Evolutionary conservation across 2,113 vertebrate species (phyloP), one percentile per base, ranked within the genome.

Genomic region (Turdus rufiventris): DNA sequence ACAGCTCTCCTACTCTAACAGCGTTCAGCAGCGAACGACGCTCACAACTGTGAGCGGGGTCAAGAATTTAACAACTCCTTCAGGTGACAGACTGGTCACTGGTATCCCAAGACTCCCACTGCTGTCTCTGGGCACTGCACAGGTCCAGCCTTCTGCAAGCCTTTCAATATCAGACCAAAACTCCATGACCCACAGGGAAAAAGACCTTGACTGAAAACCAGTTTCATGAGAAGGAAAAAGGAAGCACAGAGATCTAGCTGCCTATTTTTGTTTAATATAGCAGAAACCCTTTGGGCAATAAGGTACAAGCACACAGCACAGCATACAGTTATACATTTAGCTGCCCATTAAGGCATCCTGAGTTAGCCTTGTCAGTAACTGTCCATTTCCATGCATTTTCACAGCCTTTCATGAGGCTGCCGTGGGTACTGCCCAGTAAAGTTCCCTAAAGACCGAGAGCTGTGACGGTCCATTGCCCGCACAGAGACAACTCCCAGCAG

Each of bases 71-170:
- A 33, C 5, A 77, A 17, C 10, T 31, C 43, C 68, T 67, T 34
- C 51, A 74, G 40, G 19, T 10, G 23, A 68, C 5, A 4, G 4
- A 29, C 21, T 16, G 0, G 0, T 5, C 48, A n/a, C 15, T 5
- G 0, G 31, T 1, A 0, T 8, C 58, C 34, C 0, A 2, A 29
- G 53, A 42, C 12, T 18, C 23, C 20, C 1, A 0, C 26, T 33
- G 43, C 53, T 60, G 33, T 18, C 42, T 57, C 62, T 42, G 42
- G 10, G 15, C 14, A 16, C 66, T 5, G 3, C 31, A 36, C 12
- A 21, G 12, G 2, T 65, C 38, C 70, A 77, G 31, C 15, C 14
- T 72, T 42, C 58, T 18, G 50, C 38, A 34, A 16, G 7, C 9
- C 53, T 78, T 76, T 3, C 88, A 76, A 6, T 5, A 45, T 3